Percentiles rank a stretch among this genome's conserved stretches.
These are phyloP conservation scores for Haliaeetus vocifer DNA, from an alignment of 2,797 vertebrate genomes.

Conservation along the genomic window DNA sequence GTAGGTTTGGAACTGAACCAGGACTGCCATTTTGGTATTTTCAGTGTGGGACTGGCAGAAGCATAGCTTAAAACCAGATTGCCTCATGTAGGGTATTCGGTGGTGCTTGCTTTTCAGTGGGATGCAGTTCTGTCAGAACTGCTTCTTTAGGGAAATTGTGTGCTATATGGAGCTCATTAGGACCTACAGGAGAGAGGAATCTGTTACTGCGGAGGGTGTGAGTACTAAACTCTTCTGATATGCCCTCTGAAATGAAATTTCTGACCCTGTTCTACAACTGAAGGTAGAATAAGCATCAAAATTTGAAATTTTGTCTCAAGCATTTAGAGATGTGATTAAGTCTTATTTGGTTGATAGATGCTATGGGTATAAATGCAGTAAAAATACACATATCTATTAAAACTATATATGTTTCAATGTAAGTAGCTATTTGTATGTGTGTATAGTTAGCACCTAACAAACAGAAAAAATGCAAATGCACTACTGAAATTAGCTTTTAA, in stretches of 20 bases:
- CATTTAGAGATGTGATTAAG: neutral
- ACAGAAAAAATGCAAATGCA: neutral
- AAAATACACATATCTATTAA: neutral
- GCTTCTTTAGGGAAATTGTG: neutral
- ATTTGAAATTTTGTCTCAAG: neutral
- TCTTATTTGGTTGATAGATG: neutral
- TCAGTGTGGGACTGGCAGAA: neutral
- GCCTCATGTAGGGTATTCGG: neutral
- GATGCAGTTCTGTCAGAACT: neutral
- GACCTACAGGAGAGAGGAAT: neutral
- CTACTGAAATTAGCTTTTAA: neutral
- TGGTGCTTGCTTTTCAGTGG: neutral
- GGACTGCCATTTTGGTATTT: neutral
- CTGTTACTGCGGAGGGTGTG: neutral
- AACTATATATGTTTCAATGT: rapidly evolving
- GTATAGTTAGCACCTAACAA: neutral
- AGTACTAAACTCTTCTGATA: neutral
- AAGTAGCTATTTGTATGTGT: neutral
- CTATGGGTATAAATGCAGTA: neutral
- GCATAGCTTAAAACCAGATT: neutral
- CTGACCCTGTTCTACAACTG: neutral
- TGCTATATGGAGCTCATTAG: neutral
- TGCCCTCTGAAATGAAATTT: neutral
- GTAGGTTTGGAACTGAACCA: neutral
- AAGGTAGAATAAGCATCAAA: neutral